A percentile compares a stretch with the other conserved stretches of the same genome.
Evolutionary conservation across 2,888 invertebrate genomes (phyloP).

Genomic region (Erynnis tages): DNA sequence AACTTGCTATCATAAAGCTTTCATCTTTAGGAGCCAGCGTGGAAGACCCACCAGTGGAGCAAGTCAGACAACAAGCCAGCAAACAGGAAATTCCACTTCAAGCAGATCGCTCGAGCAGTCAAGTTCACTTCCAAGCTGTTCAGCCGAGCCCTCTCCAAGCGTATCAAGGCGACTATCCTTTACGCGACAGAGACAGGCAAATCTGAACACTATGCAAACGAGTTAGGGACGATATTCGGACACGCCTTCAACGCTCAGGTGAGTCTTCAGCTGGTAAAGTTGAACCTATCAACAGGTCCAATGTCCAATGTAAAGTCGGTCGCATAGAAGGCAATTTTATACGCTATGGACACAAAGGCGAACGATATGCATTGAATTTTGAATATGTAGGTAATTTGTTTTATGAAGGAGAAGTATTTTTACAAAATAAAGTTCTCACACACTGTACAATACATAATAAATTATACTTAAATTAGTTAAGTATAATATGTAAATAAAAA

Average conservation of each 20-base stretch:
- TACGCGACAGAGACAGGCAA: slow-evolving; percentile 98
- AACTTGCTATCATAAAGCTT: neutral
- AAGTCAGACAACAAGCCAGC: slow-evolving; percentile 82
- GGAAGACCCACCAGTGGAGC: slow-evolving; percentile 95
- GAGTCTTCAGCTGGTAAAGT: slow-evolving; percentile 34
- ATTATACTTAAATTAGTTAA: too few species aligned
- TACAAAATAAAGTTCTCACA: too few species aligned
- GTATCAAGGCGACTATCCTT: slow-evolving; percentile 96
- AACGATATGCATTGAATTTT: too few species aligned
- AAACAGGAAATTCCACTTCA: slow-evolving; percentile 95
- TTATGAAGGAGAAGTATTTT: too few species aligned
- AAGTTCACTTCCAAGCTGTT: slow-evolving; percentile 98
- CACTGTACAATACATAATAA: too few species aligned
- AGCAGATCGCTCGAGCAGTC: slow-evolving; percentile 96
- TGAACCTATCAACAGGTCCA: slow-evolving; percentile 12
- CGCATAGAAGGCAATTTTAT: too few species aligned
- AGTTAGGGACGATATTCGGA: slow-evolving; percentile 92
- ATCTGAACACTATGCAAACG: slow-evolving; percentile 96
- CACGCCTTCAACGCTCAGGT: slow-evolving; percentile 98
- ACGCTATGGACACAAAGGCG: too few species aligned
- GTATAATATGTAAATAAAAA: too few species aligned
- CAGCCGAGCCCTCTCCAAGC: slow-evolving; percentile 93
- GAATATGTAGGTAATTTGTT: too few species aligned
- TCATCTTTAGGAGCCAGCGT: slow-evolving; percentile 85
- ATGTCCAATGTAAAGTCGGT: too few species aligned